Base-by-base conservation (phyloP, 1,140 invertebrate genomes). In the Drosophila rhopaloa region DNA sequence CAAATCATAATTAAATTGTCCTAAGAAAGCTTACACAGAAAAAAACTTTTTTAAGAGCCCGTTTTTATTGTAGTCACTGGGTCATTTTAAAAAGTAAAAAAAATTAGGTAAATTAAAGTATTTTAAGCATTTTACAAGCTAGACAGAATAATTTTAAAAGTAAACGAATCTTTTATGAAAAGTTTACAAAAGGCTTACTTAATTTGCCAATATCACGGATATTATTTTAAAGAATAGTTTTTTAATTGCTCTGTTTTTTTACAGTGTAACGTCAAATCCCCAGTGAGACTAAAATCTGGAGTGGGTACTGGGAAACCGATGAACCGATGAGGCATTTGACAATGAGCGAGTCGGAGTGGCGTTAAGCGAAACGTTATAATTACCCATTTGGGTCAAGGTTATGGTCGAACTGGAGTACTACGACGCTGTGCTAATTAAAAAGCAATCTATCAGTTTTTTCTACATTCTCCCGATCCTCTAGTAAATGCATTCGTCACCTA, bases 321-420 rank as follows among this genome's bases (percentile, higher is more conserved):
- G 65, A 68, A 53, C 54, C 48, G 59, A 63, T 60, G 74, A 50
- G 58, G 41, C 65, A 53, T 68, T 66, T 66, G 65, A 68, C 65
- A 68, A 68, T 66, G 60, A 68, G 46, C 73, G n/a, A 48, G 66
- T 67, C 67, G 60, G 70, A 19, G 32, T 50, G 48, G 60, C 74
- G 79, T 71, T 71, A 67, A 57, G 62, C 74, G 46, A 74, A 82
- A 82, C 73, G 24, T 47, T 76, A 77, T 83, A 80, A 86, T 86
- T 89, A 53, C 48, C 83, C 79, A 88, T 86, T 80, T 83, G 72
- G 83, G 83, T 86, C 83, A 86, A 86, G 83, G 83, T 70, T 88
- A 71, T 70, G 47, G 10, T 61, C 65, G 53, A 88, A 79, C 62
- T 82, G 76, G 70, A 88, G 66, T 79, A 71, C 37, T 37, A 14